Evolutionary conservation across 92 coral and sea anemone species (phyloP), one percentile per base, ranked within the genome.

Genomic region (Palythoa grandiflora): DNA sequence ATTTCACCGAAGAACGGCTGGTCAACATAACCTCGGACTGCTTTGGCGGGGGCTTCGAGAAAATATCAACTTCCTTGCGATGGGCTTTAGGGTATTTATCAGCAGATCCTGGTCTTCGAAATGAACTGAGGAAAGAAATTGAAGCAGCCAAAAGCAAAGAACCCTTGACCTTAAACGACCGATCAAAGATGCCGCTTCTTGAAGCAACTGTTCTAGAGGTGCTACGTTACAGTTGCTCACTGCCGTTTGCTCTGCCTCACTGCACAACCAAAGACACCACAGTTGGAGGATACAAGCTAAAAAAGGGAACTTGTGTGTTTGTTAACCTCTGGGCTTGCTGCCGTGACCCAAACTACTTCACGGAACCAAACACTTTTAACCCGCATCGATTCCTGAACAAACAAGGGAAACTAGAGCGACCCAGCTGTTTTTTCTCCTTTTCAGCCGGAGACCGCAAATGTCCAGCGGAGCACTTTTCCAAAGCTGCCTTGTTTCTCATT

Each of bases 241-340:
- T 94, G 59, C 99, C 99, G 38, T 94, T 95, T 53, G 99, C 97
- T n/a, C 75, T 97, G 53, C 99, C 99, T 5, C 99, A 97, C 83
- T 97, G 91, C 92, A 96, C 99, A 28, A 93, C 89, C 55, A 89
- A 87, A 80, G 98, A 97, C 85, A 95, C 98, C 83, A 87, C 85
- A 60, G 94, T 97, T 44, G 93, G 93, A 48, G 94, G 95, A 11
- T 91, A 95, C 92, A 81, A 92, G 52, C 77, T 97, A 39, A 93
- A 96, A 55, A 93, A 94, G 86, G 97, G 91, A 20, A 89, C 97
- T 54, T 91, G 96, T 77, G 96, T 96, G 78, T 95, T 96, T 88
- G 91, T 91, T 13, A 96, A 96, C 89, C 92, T 96, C 40, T 96
- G 99, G 99, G 96, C 94, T 47, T 93, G 98, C 83, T 93, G 94